Conservation (phyloP, 2,113 vertebrate species). For the Vanacampus margaritifer region DNA sequence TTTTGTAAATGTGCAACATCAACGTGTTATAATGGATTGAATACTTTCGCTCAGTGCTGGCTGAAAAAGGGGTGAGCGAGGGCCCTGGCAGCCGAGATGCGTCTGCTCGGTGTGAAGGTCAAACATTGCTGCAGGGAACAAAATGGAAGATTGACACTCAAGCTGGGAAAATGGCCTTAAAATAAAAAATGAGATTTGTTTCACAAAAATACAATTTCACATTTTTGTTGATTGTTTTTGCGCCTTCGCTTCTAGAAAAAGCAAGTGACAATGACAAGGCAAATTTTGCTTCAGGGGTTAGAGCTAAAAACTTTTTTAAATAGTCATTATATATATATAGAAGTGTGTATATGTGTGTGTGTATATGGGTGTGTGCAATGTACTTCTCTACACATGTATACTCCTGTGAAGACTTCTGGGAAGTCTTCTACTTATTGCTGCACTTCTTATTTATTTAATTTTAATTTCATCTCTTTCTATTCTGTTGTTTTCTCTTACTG, state of each 20-base stretch:
- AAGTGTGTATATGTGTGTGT: too few relatives aligned
- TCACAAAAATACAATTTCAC: neutral
- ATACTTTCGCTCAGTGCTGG: constrained; percentile 26
- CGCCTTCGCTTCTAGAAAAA: too few relatives aligned
- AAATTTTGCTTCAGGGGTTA: neutral
- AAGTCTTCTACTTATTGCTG: too few relatives aligned
- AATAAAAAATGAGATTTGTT: neutral
- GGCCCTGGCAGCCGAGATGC: constrained; percentile 68
- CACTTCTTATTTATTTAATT: too few relatives aligned
- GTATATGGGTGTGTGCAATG: too few relatives aligned
- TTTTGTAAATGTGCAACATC: neutral
- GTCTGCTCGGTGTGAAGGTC: constrained; percentile 62
- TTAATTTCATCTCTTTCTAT: too few relatives aligned
- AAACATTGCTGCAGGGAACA: constrained; percentile 63
- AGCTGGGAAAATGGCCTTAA: neutral
- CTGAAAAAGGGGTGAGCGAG: constrained; percentile 68
- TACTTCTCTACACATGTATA: too few relatives aligned
- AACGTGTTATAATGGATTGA: neutral
- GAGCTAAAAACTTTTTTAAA: too few relatives aligned
- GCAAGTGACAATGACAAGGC: neutral
- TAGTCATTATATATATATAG: too few relatives aligned
- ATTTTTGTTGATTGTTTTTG: too few relatives aligned
- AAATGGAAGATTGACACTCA: neutral
- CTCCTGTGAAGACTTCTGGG: too few relatives aligned
- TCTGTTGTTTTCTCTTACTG: too few relatives aligned